Conservation (phyloP, 1,140 invertebrate species). For the Trypoxylus dichotomus region DNA sequence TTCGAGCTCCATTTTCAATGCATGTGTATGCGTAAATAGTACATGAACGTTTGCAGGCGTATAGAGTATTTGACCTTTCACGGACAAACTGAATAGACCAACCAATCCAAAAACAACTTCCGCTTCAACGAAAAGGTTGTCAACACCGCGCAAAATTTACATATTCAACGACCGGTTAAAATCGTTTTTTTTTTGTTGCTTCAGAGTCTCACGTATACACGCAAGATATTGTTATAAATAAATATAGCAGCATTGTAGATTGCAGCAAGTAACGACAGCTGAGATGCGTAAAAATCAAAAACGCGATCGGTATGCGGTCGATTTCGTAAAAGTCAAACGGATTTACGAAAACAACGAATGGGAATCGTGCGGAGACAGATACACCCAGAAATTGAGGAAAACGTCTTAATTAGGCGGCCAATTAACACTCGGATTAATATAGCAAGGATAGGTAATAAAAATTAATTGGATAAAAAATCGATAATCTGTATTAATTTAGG, state of each 20-base stretch:
- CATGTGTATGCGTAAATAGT: neutral
- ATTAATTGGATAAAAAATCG: neutral
- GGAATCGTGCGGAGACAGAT: neutral
- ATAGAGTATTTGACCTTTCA: slow-evolving; percentile 24
- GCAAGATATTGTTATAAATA: no score
- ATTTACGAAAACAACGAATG: neutral
- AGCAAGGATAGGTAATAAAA: neutral
- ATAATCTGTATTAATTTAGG: neutral
- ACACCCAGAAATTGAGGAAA: neutral
- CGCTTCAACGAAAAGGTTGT: slow-evolving; percentile 3
- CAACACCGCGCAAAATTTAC: neutral
- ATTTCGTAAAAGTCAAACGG: neutral
- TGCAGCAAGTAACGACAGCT: neutral
- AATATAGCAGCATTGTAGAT: no score
- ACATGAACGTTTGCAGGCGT: neutral
- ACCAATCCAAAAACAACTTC: slow-evolving; percentile 8
- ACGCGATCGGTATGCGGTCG: neutral
- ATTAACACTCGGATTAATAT: neutral
- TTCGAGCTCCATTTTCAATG: neutral
- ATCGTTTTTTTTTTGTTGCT: neutral
- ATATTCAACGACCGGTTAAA: slow-evolving; percentile 4
- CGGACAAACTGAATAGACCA: neutral
- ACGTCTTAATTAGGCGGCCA: neutral
- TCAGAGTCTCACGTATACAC: no score
- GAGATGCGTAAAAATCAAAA: neutral